A percentile compares a stretch with the other conserved stretches of the same genome.
Evolutionary conservation across 2,888 invertebrate genomes (phyloP).

Genomic region (Mesoligia furuncula): DNA sequence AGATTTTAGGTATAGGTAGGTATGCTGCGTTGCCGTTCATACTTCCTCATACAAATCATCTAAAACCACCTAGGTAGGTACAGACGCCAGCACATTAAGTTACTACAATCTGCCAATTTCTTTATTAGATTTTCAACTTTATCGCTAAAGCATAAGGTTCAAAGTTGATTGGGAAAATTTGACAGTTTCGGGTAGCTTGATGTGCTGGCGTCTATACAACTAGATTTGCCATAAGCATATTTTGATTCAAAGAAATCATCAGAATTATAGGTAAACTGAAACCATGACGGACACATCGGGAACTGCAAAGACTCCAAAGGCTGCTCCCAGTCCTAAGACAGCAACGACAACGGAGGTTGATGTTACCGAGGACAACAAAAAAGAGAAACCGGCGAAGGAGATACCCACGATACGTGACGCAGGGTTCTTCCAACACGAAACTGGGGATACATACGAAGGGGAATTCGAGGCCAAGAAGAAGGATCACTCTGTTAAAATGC

Average conservation of each 20-base stretch:
- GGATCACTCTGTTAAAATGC: conserved; percentile 82
- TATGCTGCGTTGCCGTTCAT: neutral
- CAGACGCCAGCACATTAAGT: too few species aligned
- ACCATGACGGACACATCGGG: conserved; percentile 27
- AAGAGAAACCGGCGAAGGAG: conserved; percentile 72
- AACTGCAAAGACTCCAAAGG: conserved; percentile 6
- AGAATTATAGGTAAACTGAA: neutral
- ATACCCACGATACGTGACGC: conserved; percentile 77
- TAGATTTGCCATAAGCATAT: neutral
- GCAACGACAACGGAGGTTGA: conserved; percentile 31
- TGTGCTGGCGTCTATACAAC: neutral
- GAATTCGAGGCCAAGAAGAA: conserved; percentile 89
- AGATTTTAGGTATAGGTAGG: neutral
- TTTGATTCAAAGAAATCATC: neutral
- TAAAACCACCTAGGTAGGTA: neutral
- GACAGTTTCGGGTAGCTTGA: too few species aligned
- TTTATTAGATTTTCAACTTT: too few species aligned
- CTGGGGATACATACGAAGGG: conserved; percentile 91
- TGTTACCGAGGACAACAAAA: conserved; percentile 39
- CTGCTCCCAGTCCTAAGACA: neutral
- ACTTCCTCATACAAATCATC: neutral
- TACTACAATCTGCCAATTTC: too few species aligned
- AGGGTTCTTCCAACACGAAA: conserved; percentile 87
- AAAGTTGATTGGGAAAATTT: too few species aligned
- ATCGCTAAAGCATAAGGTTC: too few species aligned